These are phyloP conservation scores for Gerris lacustris DNA, from an alignment of 2,888 invertebrate genomes.

Conservation along the genomic window DNA sequence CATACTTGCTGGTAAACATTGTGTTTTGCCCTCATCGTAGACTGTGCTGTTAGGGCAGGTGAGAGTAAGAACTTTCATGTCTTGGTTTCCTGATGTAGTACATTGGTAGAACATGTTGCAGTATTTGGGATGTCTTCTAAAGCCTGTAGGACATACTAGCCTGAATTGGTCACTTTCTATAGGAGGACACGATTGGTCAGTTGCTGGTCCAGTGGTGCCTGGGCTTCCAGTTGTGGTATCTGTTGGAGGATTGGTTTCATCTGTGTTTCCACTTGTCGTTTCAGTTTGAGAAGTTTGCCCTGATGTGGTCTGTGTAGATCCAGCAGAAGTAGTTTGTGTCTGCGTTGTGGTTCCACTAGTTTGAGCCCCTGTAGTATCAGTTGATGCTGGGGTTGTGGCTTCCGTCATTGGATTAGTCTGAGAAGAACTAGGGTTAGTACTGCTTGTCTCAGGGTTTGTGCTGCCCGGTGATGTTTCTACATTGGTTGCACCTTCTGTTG, in stretches of 20 bases:
- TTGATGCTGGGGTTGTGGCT: constrained; percentile 17
- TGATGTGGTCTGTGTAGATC: constrained; percentile 13
- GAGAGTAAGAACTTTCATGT: constrained; percentile 59
- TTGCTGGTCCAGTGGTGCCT: constrained; percentile 21
- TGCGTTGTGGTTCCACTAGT: constrained; percentile 13
- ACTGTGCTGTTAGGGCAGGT: constrained; percentile 65
- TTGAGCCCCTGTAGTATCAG: constrained; percentile 7
- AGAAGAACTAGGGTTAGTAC: constrained; percentile 8
- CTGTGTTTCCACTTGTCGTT: constrained; percentile 23
- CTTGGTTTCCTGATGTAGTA: constrained; percentile 49
- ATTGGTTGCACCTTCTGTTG: constrained; percentile 4
- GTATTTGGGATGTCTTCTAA: constrained; percentile 67
- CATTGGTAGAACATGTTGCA: constrained; percentile 78
- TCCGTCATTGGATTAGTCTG: constrained; percentile 12
- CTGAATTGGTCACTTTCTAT: constrained; percentile 57
- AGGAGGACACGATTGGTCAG: constrained; percentile 39
- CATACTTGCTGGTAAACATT: constrained; percentile 55
- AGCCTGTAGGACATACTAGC: constrained; percentile 69
- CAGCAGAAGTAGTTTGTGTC: constrained; percentile 13
- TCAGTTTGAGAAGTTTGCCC: constrained; percentile 17
- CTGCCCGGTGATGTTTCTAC: constrained; percentile 9
- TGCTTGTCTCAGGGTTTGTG: background rate
- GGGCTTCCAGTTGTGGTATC: constrained; percentile 16
- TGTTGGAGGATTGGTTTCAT: constrained; percentile 19
- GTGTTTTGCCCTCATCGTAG: constrained; percentile 57